Evolutionary conservation across 1,140 invertebrate genomes (phyloP).

Genomic region (Magallana gigas): DNA sequence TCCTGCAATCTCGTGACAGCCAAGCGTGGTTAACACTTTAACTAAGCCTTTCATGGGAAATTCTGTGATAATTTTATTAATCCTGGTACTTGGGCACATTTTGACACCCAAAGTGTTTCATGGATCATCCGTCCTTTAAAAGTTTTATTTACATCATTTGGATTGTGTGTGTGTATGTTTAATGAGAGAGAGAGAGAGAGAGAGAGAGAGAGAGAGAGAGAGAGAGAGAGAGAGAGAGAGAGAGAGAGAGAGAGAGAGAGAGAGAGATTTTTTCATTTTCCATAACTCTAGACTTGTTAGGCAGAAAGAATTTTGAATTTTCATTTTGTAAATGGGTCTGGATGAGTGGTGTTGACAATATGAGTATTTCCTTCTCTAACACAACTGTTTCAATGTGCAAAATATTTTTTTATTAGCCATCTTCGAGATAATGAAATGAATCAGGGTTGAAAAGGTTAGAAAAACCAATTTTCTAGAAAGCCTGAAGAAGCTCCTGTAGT

Average conservation of each 20-base stretch:
- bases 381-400: neutral
- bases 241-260: no score
- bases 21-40: neutral
- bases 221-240: no score
- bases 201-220: no score
- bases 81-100: neutral
- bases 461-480: constrained; percentile 18
- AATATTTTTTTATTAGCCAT: constrained; percentile 1
- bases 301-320: neutral
- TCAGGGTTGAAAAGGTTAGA: neutral
- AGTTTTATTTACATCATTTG: neutral
- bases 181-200: no score
- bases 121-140: neutral
- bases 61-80: constrained; percentile 32
- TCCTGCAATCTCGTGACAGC: constrained; percentile 8
- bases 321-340: neutral
- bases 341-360: neutral
- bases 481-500: neutral
- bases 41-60: constrained; percentile 12
- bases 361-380: neutral
- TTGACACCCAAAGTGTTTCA: neutral
- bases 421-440: neutral
- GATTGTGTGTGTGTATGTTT: no score
- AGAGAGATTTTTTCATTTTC: no score
- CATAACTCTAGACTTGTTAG: no score